Evolutionary conservation across 2,888 invertebrate genomes (phyloP).

Genomic region (Hirtodrosophila confusa): DNA sequence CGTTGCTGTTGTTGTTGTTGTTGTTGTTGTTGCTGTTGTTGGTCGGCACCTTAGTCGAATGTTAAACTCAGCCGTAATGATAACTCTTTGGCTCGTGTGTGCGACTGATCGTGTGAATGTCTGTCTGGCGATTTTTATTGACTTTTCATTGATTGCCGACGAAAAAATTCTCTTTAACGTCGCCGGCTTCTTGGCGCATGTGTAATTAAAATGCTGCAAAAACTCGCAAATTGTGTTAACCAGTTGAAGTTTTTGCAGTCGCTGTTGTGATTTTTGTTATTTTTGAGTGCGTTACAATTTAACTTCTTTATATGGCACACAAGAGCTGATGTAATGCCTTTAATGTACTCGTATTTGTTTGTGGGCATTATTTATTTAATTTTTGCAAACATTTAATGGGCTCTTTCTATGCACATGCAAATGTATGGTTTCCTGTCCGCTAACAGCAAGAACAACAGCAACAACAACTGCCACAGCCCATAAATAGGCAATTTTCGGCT

Average conservation of each 20-base stretch:
- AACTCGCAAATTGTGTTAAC: slow-evolving; percentile 51
- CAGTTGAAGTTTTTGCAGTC: slow-evolving; percentile 35
- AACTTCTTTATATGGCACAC: slow-evolving; percentile 18
- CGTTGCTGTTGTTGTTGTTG: slow-evolving; percentile 36
- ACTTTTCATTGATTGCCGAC: slow-evolving; percentile 72
- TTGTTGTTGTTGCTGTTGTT: slow-evolving; percentile 25
- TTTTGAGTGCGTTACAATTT: slow-evolving; percentile 28
- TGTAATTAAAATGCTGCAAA: slow-evolving; percentile 67
- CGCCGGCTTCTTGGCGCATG: slow-evolving; percentile 54
- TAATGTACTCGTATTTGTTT: slow-evolving; percentile 25
- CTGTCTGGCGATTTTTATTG: slow-evolving; percentile 61
- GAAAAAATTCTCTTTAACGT: slow-evolving; percentile 53
- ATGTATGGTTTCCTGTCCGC: slow-evolving; percentile 69
- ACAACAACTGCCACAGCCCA: slow-evolving; percentile 46
- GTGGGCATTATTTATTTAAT: slow-evolving; percentile 9
- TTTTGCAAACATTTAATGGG: slow-evolving; percentile 38
- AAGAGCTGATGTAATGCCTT: slow-evolving; percentile 57
- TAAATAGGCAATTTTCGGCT: slow-evolving; percentile 75
- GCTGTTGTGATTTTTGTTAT: slow-evolving; percentile 10
- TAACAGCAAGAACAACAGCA: slow-evolving; percentile 7
- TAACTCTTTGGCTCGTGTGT: slow-evolving; percentile 67
- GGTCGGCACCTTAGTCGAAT: slow-evolving; percentile 37
- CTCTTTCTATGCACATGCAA: slow-evolving; percentile 63
- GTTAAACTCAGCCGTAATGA: slow-evolving; percentile 49
- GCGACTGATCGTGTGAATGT: slow-evolving; percentile 40